Evolutionary conservation across 2,113 vertebrate species (phyloP).

Genomic region (Microtus montanus): DNA sequence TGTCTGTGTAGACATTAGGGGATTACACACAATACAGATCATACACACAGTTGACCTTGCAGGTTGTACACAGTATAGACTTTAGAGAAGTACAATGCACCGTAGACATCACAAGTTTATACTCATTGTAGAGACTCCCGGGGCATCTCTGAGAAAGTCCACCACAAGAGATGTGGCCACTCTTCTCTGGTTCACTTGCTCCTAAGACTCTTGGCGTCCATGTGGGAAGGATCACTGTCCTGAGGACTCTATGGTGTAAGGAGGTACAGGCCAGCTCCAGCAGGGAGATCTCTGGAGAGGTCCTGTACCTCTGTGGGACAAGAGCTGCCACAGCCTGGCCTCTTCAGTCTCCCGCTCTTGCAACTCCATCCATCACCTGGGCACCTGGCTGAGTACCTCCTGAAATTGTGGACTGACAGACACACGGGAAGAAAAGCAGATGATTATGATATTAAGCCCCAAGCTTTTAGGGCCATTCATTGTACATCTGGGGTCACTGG

Average conservation of each 20-base stretch:
- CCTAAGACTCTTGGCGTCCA: background rate
- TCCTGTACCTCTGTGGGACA: accelerated
- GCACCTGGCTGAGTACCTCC: background rate
- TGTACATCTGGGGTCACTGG: accelerated
- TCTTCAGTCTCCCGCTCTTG: background rate
- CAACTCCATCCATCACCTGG: accelerated
- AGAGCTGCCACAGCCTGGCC: background rate
- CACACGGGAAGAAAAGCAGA: background rate
- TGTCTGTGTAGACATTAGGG: background rate
- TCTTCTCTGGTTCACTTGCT: background rate
- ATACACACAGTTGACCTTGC: too few relatives aligned
- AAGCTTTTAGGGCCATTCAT: background rate
- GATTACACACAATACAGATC: background rate
- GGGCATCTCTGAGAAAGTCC: background rate
- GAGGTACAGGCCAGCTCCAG: background rate
- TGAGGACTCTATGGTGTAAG: background rate
- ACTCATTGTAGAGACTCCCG: background rate
- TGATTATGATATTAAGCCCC: background rate
- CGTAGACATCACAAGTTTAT: too few relatives aligned
- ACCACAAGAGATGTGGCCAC: too few relatives aligned
- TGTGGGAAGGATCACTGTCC: accelerated
- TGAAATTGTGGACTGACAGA: background rate
- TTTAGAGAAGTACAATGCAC: too few relatives aligned
- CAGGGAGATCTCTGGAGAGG: background rate
- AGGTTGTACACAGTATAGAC: background rate